Percentiles rank a stretch among this genome's conserved stretches.
phyloP scores from a whole-genome alignment of 2,113 vertebrate genomes.

The Choloepus hoffmanni region DNA sequence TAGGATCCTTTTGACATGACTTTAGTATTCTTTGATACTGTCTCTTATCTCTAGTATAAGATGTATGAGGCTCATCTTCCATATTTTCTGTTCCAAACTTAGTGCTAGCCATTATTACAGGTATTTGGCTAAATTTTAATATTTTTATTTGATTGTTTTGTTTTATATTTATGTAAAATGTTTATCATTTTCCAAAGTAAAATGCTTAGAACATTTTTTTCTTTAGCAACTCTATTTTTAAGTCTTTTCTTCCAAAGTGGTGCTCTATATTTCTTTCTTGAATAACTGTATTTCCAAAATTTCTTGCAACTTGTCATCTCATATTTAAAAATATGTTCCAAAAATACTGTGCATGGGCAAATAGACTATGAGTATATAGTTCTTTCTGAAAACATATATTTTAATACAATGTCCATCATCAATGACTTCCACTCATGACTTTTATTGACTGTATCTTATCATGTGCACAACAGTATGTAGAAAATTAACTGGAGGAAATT shows the following conservation, averaged over 20 bases:
- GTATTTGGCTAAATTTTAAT: neutral
- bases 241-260: neutral
- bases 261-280: constrained; percentile 3
- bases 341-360: neutral
- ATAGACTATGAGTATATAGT: neutral
- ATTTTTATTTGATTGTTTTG: too few relatives aligned
- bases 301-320: neutral
- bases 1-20: neutral
- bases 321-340: neutral
- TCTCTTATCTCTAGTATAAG: neutral
- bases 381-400: neutral
- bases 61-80: neutral
- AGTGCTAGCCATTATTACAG: neutral
- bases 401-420: neutral
- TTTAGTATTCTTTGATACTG: neutral
- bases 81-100: neutral
- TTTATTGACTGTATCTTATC: neutral
- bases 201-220: neutral
- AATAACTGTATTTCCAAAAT: neutral
- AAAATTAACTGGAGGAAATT: neutral
- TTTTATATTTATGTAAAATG: neutral
- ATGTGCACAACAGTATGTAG: neutral
- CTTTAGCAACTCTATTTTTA: neutral
- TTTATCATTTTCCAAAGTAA: neutral
- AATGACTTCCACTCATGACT: neutral